phyloP scores from a whole-genome alignment of 2,113 vertebrate genomes.

The Struthidea cinerea region DNA sequence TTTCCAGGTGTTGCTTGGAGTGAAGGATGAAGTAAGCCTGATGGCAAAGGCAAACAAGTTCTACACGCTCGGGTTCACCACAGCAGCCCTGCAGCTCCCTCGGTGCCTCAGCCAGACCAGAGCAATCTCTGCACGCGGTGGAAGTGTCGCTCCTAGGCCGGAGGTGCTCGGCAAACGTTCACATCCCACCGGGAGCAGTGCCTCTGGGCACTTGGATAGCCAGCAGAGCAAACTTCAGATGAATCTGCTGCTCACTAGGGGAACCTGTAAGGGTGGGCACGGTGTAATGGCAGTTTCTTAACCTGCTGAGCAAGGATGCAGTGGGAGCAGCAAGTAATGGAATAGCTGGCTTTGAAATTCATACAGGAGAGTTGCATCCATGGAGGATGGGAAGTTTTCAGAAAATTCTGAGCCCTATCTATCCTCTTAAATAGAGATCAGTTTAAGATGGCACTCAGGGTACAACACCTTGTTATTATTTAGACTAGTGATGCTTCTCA shows the following conservation, averaged over 20 bases:
- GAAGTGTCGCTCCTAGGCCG: fast-evolving
- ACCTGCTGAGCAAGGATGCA: background rate
- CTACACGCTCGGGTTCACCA: background rate
- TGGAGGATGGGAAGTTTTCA: background rate
- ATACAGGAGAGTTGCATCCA: no score
- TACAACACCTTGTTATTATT: background rate
- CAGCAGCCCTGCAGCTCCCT: background rate
- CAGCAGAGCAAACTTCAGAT: background rate
- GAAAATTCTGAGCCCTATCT: background rate
- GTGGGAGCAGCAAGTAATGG: background rate
- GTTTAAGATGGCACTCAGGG: background rate
- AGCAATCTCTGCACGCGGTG: fast-evolving
- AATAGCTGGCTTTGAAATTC: background rate
- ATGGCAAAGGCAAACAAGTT: background rate
- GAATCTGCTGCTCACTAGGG: background rate
- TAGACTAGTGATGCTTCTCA: background rate
- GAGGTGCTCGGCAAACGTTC: background rate
- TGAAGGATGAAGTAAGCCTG: background rate
- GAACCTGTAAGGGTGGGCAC: fast-evolving
- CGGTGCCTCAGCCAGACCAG: fast-evolving
- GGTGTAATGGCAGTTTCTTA: background rate
- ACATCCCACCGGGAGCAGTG: background rate
- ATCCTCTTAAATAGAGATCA: background rate
- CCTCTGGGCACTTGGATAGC: background rate
- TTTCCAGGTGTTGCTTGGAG: background rate